Evolutionary conservation across 1,140 invertebrate species (phyloP).

Genomic region (Brachionus sp.): DNA sequence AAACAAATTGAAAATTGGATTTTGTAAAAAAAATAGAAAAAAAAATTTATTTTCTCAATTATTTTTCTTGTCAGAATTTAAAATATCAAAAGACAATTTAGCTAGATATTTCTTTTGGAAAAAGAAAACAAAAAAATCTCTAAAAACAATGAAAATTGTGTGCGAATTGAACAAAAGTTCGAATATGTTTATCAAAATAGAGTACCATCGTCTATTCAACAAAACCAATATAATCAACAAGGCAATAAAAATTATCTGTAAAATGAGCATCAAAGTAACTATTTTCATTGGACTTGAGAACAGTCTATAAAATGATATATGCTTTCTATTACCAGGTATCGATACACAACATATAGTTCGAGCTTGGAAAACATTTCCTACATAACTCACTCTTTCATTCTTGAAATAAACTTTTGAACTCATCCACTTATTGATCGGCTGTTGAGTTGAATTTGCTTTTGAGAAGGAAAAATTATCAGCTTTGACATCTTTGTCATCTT

Average conservation of each 20-base stretch:
- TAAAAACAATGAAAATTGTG: slow-evolving; percentile 31
- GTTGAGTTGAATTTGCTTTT: not conserved
- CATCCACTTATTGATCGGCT: not conserved
- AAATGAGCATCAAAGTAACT: not conserved
- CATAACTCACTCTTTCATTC: not conserved
- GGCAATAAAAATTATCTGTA: not conserved
- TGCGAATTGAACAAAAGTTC: slow-evolving; percentile 20
- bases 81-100: not conserved
- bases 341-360: not conserved
- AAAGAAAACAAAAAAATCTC: slow-evolving; percentile 18
- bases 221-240: not conserved
- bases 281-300: not conserved
- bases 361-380: not conserved
- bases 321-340: not conserved
- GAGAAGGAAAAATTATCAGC: not conserved
- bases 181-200: slow-evolving; percentile 8
- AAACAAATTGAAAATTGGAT: not conserved
- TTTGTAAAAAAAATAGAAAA: not conserved
- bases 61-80: not conserved
- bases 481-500: not conserved
- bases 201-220: slow-evolving; percentile 14
- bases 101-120: slow-evolving; percentile 6
- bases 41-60: not conserved
- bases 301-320: not conserved
- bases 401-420: slow-evolving; percentile 12